Conservation (phyloP, 2,888 invertebrate species). For the Leptopilina drosophilae region DNA sequence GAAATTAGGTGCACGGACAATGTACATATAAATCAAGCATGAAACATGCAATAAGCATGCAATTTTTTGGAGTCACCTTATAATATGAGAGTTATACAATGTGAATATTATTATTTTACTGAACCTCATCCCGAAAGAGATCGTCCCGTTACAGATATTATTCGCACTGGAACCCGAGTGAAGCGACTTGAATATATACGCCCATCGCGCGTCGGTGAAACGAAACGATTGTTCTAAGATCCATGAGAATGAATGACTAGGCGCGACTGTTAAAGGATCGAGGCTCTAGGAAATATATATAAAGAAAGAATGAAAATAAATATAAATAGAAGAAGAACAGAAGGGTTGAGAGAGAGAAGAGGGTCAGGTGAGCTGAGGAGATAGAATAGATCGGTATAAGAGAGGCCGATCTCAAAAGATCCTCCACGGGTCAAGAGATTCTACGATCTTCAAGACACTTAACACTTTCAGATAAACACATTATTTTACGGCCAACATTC, state of each 20-base stretch:
- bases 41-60: neutral
- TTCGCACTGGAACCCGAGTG: conserved; percentile 33
- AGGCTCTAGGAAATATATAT: conserved; percentile 27
- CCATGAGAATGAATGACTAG: conserved; percentile 40
- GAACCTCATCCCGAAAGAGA: conserved; percentile 28
- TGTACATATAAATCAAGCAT: conserved; percentile 6
- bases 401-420: conserved; percentile 18
- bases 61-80: conserved; percentile 2
- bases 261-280: conserved; percentile 33
- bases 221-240: conserved; percentile 38
- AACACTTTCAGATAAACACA: conserved; percentile 10
- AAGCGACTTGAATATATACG: conserved; percentile 31
- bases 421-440: conserved; percentile 22
- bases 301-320: conserved; percentile 24
- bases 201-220: conserved; percentile 39
- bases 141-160: conserved; percentile 39
- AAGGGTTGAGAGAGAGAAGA: conserved; percentile 19
- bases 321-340: conserved; percentile 23
- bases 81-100: conserved; percentile 16
- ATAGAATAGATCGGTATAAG: conserved; percentile 8
- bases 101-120: conserved; percentile 30
- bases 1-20: neutral
- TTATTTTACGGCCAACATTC: too few relatives aligned
- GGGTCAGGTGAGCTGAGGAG: conserved; percentile 13
- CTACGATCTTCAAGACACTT: conserved; percentile 9